A percentile compares a stretch with the other conserved stretches of the same genome.
These are phyloP conservation scores for Ochlodes sylvanus DNA, from an alignment of 2,888 invertebrate genomes.

Conservation along the genomic window DNA sequence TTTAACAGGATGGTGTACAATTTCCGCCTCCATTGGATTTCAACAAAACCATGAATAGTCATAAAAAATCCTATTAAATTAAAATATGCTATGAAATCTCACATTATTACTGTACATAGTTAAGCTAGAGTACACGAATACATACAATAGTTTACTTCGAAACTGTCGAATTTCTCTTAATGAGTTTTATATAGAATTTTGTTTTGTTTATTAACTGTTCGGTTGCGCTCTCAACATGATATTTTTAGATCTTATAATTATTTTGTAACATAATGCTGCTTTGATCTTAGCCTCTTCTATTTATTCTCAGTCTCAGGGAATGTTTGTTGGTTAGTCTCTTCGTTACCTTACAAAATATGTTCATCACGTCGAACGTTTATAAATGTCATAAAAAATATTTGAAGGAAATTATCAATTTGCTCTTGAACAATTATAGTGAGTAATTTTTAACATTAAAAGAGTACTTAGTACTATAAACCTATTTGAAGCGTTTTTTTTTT, in stretches of 20 bases:
- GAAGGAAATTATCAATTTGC: conserved; percentile 65
- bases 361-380: conserved; percentile 65
- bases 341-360: conserved; percentile 81
- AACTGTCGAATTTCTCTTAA: background rate
- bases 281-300: conserved; percentile 78
- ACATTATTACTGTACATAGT: too few species aligned
- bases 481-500: conserved; percentile 72
- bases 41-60: too few species aligned
- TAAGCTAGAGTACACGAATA: background rate
- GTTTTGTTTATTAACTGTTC: background rate
- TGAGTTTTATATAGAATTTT: too few species aligned
- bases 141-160: background rate
- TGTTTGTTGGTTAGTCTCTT: conserved; percentile 83
- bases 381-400: conserved; percentile 80
- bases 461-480: conserved; percentile 66
- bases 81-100: too few species aligned
- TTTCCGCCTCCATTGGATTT: too few species aligned
- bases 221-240: conserved; percentile 28
- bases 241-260: conserved; percentile 59
- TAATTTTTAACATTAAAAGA: conserved; percentile 50
- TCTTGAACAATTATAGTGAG: conserved; percentile 51
- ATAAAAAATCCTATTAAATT: too few species aligned
- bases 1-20: too few species aligned
- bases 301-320: conserved; percentile 81
- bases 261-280: conserved; percentile 57